Conservation (phyloP, 2,797 vertebrate species). For the Hydrolagus colliei region DNA sequence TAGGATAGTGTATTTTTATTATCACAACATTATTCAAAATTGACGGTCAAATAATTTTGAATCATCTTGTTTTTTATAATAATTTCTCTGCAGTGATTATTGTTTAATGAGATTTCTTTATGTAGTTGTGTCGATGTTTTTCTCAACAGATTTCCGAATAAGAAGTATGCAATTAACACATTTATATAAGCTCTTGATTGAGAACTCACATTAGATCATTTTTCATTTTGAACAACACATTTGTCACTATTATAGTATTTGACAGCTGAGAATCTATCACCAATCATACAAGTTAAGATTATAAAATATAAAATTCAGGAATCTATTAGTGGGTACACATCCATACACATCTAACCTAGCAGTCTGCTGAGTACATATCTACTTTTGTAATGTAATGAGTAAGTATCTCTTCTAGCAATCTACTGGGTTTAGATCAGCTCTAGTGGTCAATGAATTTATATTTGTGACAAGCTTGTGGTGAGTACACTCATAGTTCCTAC, state of each 20-base stretch:
- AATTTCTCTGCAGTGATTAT: not conserved
- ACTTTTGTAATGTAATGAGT: too few species aligned
- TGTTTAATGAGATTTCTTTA: not conserved
- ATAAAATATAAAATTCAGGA: not conserved
- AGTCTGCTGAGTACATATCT: too few species aligned
- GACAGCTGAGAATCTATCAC: not conserved
- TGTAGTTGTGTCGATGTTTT: not conserved
- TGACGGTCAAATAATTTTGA: constrained; percentile 9
- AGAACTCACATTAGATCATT: too few species aligned
- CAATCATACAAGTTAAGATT: not conserved
- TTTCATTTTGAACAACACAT: not conserved
- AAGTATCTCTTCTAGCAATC: too few species aligned
- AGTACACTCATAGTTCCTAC: not conserved
- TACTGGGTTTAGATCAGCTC: too few species aligned
- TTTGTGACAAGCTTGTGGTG: not conserved
- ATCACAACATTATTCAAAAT: not conserved
- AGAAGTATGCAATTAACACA: not conserved
- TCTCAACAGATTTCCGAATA: not conserved
- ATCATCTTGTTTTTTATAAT: constrained; percentile 20
- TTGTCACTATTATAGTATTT: not conserved
- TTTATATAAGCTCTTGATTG: too few species aligned
- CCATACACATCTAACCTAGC: not conserved
- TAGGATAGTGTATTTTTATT: not conserved
- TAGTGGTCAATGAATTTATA: not conserved
- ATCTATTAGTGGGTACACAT: not conserved